These are phyloP conservation scores for Cheilosia variabilis DNA, from an alignment of 2,888 invertebrate genomes.

Conservation along the genomic window DNA sequence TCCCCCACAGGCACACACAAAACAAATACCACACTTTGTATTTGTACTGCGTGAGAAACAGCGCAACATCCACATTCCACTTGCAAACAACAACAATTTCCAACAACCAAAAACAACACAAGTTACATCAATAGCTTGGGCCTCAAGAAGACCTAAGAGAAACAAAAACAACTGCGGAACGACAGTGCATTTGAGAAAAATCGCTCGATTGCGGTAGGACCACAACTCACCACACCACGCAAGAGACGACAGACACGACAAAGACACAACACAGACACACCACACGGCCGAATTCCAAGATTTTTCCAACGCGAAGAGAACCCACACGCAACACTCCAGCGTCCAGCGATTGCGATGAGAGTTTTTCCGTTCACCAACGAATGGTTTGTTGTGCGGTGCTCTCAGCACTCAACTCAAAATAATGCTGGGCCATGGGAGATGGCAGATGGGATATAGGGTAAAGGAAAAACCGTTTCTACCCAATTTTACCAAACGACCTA, in stretches of 20 bases:
- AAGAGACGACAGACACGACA: too few species aligned
- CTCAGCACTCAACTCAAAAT: too few species aligned
- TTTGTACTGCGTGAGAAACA: conserved; percentile 4
- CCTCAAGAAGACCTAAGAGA: not conserved
- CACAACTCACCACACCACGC: not conserved
- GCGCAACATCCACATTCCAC: not conserved
- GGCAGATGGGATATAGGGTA: conserved; percentile 46
- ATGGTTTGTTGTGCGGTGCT: not conserved
- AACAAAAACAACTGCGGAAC: conserved; percentile 20
- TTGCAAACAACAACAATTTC: conserved; percentile 2
- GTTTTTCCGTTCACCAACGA: conserved; percentile 27
- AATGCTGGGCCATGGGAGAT: too few species aligned
- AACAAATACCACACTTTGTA: not conserved
- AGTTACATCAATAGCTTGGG: conserved; percentile 48
- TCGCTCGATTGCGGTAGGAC: conserved; percentile 67
- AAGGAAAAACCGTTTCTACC: conserved; percentile 53
- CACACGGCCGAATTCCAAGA: not conserved
- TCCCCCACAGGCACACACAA: not conserved
- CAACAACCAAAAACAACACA: conserved; percentile 10
- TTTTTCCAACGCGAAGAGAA: conserved; percentile 39
- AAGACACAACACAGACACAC: not conserved
- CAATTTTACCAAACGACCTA: conserved; percentile 69
- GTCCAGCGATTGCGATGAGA: not conserved
- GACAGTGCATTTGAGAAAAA: conserved; percentile 33
- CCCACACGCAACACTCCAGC: too few species aligned